Evolutionary conservation across 2,113 vertebrate species (phyloP).

Genomic region (Bos taurus): DNA sequence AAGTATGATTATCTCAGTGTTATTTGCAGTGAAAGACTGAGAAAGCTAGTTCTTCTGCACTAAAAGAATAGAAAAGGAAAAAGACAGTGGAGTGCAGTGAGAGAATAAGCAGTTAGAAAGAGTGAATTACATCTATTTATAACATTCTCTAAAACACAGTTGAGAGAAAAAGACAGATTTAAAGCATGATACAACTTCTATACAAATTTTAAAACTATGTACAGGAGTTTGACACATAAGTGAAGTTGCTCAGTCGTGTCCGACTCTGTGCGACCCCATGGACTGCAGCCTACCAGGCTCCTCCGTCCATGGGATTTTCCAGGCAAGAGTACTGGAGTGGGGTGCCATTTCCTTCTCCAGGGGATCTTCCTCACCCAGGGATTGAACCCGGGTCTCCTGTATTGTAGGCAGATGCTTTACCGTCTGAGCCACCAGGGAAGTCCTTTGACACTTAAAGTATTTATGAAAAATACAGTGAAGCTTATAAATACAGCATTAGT

Average conservation of each 20-base stretch:
- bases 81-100: neutral
- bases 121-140: neutral
- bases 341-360: neutral
- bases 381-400: neutral
- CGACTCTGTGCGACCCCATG: neutral
- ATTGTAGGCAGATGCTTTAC: neutral
- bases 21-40: neutral
- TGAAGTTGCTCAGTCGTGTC: neutral
- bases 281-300: neutral
- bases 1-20: neutral
- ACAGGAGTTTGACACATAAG: neutral
- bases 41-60: neutral
- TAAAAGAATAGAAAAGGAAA: neutral
- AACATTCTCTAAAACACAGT: neutral
- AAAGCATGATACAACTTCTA: neutral
- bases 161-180: neutral
- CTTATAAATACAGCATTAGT: neutral
- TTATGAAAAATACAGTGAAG: neutral
- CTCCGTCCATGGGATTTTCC: neutral
- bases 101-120: neutral
- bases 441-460: neutral
- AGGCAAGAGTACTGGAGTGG: neutral
- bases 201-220: neutral
- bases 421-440: rapidly evolving
- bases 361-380: neutral